These are phyloP conservation scores for Gopherus evgoodei DNA, from an alignment of 2,113 vertebrate genomes.

Conservation along the genomic window DNA sequence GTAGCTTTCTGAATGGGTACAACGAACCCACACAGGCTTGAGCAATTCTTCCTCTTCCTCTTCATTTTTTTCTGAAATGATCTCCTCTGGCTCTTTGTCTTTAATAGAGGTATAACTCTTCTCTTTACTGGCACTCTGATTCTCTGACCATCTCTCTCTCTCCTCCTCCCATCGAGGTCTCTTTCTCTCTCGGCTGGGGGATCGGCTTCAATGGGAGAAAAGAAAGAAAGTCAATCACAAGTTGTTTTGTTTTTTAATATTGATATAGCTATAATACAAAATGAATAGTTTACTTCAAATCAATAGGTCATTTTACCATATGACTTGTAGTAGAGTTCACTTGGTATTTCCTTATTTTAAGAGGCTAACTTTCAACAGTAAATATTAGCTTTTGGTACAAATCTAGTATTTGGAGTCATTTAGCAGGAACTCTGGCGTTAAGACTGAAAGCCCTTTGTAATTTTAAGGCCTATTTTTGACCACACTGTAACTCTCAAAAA, in stretches of 20 bases:
- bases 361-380: not conserved
- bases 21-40: slow-evolving; percentile 97
- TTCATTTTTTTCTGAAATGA: slow-evolving; percentile 79
- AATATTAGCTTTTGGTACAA: not conserved
- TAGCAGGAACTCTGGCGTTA: not conserved
- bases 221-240: not conserved
- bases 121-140: slow-evolving; percentile 77
- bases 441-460: not conserved
- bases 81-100: slow-evolving; percentile 84
- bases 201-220: slow-evolving; percentile 76
- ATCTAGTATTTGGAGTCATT: not conserved
- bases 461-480: not conserved
- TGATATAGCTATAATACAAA: not conserved
- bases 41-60: slow-evolving; percentile 92
- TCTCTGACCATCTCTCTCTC: slow-evolving; percentile 82
- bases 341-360: not conserved
- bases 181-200: slow-evolving; percentile 91
- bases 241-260: not conserved
- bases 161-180: slow-evolving; percentile 92
- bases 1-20: slow-evolving; percentile 96
- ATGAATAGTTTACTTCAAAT: not conserved
- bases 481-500: not conserved
- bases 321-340: not conserved
- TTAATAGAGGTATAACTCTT: slow-evolving; percentile 76
- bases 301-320: not conserved